phyloP scores from a whole-genome alignment of 2,113 vertebrate genomes.

The Tympanuchus pallidicinctus region DNA sequence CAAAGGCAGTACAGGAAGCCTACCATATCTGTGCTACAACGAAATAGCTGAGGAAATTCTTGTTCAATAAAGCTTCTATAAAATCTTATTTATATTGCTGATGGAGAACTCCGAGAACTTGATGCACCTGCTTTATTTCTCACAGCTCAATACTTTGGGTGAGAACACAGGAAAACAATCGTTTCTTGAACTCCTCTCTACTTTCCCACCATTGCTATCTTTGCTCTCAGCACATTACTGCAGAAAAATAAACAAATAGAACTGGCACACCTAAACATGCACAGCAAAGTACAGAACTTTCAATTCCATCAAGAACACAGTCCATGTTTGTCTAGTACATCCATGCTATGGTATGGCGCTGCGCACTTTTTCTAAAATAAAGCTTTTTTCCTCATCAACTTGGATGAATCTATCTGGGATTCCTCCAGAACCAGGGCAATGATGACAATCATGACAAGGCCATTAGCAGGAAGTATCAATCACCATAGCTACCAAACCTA shows the following conservation, averaged over 20 bases:
- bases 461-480: neutral
- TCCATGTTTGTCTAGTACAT: neutral
- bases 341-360: neutral
- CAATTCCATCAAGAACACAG: neutral
- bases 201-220: neutral
- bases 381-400: neutral
- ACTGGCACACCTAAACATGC: neutral
- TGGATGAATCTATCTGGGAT: neutral
- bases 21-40: accelerated
- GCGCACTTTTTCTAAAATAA: neutral
- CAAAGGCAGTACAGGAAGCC: neutral
- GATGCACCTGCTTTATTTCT: neutral
- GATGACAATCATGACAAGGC: neutral
- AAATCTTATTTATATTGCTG: neutral
- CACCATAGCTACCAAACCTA: neutral
- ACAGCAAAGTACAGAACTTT: neutral
- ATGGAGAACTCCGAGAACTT: neutral
- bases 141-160: neutral
- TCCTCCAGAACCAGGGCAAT: neutral
- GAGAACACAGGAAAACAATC: neutral
- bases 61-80: neutral
- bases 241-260: neutral
- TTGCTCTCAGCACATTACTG: neutral
- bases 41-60: neutral
- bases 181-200: neutral